phyloP scores from a whole-genome alignment of 2,113 vertebrate genomes.

The Pteropus alecto region DNA sequence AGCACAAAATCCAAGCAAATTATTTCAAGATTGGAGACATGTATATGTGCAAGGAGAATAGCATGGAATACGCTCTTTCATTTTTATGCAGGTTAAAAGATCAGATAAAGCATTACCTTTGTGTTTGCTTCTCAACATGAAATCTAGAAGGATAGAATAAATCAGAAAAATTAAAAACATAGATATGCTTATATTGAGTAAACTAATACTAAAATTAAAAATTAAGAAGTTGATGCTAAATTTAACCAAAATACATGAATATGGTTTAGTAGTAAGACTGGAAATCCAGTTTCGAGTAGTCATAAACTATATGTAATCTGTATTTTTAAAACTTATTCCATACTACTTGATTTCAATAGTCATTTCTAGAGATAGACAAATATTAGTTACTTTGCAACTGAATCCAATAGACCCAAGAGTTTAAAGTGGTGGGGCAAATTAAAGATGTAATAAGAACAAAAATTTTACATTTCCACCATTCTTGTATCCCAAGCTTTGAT shows the following conservation, averaged over 20 bases:
- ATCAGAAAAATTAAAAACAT: background rate
- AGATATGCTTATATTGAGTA: background rate
- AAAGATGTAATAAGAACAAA: background rate
- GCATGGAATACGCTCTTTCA: conserved; percentile 45
- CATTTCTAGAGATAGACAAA: background rate
- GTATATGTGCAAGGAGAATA: background rate
- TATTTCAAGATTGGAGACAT: conserved; percentile 36
- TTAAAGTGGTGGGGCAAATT: background rate
- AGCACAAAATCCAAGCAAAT: conserved; percentile 38
- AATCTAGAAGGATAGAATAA: background rate
- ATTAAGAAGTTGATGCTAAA: background rate
- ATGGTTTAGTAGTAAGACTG: background rate
- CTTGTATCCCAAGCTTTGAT: background rate
- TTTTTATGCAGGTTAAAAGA: background rate
- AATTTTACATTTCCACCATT: background rate
- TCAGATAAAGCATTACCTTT: background rate
- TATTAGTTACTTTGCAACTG: background rate
- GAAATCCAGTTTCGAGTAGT: background rate
- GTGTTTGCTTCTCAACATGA: background rate
- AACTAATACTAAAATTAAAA: background rate
- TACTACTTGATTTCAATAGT: background rate
- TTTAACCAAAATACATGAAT: background rate
- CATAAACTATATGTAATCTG: background rate
- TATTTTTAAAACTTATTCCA: background rate
- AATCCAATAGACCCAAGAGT: background rate